Evolutionary conservation across 2,113 vertebrate genomes (phyloP).

Genomic region (Regulus satrapa): DNA sequence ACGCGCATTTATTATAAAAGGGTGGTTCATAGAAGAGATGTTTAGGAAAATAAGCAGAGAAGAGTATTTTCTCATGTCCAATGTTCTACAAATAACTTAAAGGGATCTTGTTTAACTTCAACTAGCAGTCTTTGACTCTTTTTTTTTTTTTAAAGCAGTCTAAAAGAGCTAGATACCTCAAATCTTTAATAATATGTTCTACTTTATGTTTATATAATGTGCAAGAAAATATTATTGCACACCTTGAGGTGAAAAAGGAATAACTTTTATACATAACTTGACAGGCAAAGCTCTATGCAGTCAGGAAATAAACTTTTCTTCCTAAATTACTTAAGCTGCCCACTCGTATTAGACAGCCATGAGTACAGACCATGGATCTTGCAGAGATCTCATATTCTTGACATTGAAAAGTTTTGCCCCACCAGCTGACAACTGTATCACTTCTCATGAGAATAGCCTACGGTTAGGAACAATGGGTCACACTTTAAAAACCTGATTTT

Average conservation of each 20-base stretch:
- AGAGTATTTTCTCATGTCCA: neutral
- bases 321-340: neutral
- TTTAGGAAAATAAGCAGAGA: neutral
- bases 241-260: neutral
- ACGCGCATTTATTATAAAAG: neutral
- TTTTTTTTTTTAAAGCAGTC: neutral
- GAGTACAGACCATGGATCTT: neutral
- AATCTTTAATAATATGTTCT: neutral
- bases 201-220: neutral
- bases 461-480: slow-evolving; percentile 31
- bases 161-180: neutral
- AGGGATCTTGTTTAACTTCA: neutral
- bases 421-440: neutral
- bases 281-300: neutral
- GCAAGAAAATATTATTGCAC: neutral
- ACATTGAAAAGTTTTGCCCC: slow-evolving; percentile 15
- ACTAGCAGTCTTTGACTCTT: neutral
- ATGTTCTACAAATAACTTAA: neutral
- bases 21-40: neutral
- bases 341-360: neutral
- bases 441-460: neutral
- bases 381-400: neutral
- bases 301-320: slow-evolving; percentile 18
- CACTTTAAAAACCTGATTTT: neutral
- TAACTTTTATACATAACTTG: neutral